Base-by-base conservation (phyloP, 2,888 invertebrate genomes). In the Agonopterix heracliana region DNA sequence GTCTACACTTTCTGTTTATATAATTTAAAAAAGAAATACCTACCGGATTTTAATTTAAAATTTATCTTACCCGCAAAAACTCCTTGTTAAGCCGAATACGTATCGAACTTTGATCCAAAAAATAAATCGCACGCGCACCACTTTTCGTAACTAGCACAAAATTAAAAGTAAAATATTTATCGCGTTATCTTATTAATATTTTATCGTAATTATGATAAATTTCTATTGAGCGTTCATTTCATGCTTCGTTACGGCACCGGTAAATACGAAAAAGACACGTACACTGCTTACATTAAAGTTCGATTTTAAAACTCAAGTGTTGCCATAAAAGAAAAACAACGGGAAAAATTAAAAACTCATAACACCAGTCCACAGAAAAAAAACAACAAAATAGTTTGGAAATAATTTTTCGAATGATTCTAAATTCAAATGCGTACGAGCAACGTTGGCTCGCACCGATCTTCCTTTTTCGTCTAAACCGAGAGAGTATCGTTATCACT, bases 401-500 rank as follows among this genome's bases (percentile, higher is more conserved):
- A 42, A 47, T 57, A 10, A 42, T 10, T 44, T 12, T 45, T 45
- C 13, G 8, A 43, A n/a, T 26, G 44, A 49, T 57, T 65, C 55
- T 48, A 60, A 60, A 63, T 68, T 74, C 56, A 59, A 76, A 62
- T 60, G 73, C 79, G 78, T 61, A 58, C 64, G 68, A 57, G 76
- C 74, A 68, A 73, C 77, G 73, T 77, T 67, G 54, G 55, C 59
- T 56, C 59, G 51, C 55, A 52, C 53, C 71, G 53, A 59, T 74
- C 57, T 64, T 67, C 65, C 69, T 72, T 78, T 78, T 77, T 64
- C 64, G 61, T 77, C 66, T 79, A 68, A 69, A 62, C 62, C 54
- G 61, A 68, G 60, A 57, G 46, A 49, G 46, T 66, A 56, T 51
- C 41, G 55, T 52, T 55, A 50, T 78, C 77, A 59, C 69, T 59